A percentile compares a stretch with the other conserved stretches of the same genome.
phyloP scores from a whole-genome alignment of 2,888 invertebrate genomes.

The Apeira syringaria region DNA sequence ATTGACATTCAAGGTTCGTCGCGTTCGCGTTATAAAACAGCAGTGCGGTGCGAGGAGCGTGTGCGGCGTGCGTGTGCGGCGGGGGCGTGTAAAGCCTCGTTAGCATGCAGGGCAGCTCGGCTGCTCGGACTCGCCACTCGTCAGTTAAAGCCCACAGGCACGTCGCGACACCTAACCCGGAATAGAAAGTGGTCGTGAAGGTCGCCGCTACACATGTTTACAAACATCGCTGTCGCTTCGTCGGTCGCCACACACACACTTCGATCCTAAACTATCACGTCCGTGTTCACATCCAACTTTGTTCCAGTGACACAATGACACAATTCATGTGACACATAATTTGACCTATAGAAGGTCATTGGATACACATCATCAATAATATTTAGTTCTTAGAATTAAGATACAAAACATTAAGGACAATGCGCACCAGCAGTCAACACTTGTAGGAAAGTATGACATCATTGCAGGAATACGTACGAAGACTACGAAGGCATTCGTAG shows the following conservation, averaged over 20 bases:
- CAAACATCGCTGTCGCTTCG: constrained; percentile 10
- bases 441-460: too few species aligned
- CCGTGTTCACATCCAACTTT: neutral
- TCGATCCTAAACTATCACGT: neutral
- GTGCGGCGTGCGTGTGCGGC: neutral
- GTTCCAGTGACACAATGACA: neutral
- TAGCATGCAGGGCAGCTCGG: constrained; percentile 16
- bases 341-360: too few species aligned
- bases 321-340: too few species aligned
- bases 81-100: constrained; percentile 5
- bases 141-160: too few species aligned
- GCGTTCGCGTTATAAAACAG: neutral
- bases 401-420: too few species aligned
- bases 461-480: too few species aligned
- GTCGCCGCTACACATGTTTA: constrained; percentile 31
- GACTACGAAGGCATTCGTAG: too few species aligned
- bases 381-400: too few species aligned
- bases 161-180: constrained; percentile 10
- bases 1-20: constrained; percentile 27
- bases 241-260: neutral
- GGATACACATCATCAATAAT: too few species aligned
- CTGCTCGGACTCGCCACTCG: too few species aligned
- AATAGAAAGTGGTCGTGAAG: constrained; percentile 47
- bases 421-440: too few species aligned
- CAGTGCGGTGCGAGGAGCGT: neutral